Evolutionary conservation across 2,797 vertebrate genomes (phyloP), one percentile per base, ranked within the genome.

Genomic region (Columba guinea): DNA sequence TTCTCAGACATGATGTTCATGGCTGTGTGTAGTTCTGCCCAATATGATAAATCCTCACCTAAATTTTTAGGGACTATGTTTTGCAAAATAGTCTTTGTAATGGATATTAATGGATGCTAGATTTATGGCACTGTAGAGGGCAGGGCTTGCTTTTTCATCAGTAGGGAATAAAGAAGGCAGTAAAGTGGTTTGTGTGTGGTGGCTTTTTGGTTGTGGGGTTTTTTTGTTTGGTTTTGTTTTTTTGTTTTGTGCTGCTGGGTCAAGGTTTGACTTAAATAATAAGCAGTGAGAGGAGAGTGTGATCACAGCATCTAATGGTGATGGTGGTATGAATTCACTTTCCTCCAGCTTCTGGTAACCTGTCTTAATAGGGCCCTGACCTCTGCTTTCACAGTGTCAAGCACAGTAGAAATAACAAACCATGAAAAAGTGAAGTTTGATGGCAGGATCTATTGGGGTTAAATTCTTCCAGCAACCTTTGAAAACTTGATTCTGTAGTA

Each of bases 391-490:
- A 88, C 86, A 80, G 51, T 86, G 89, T 94, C 96, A 92, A 95
- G 89, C 81, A 73, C 84, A 48, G 76, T 48, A 89, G 88, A 95
- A 96, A 89, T 92, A 95, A 90, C n/a, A 84, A 93, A 85, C 51
- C 89, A 60, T 85, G 89, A 77, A 97, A 93, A 95, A 75, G 69
- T 65, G 46, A 92, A 65, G 86, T 87, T 32, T 94, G 76, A 73
- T 93, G 46, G 69, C 73, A 80, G 73, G 63, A 84, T 78, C 83
- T 93, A 84, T 91, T 92, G 60, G 78, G 92, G 95, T 95, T 97
- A 97, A 97, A 95, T 96, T 96, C 73, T 95, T 96, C 53, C 74
- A 91, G 56, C 74, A 90, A 94, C 92, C 94, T 94, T 92, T 94
- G 82, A 85, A 94, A 92, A 88, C 59, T 53, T 88, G 89, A 60